Evolutionary conservation across 2,113 vertebrate genomes (phyloP).

Genomic region (Andinoacara biseriatus): DNA sequence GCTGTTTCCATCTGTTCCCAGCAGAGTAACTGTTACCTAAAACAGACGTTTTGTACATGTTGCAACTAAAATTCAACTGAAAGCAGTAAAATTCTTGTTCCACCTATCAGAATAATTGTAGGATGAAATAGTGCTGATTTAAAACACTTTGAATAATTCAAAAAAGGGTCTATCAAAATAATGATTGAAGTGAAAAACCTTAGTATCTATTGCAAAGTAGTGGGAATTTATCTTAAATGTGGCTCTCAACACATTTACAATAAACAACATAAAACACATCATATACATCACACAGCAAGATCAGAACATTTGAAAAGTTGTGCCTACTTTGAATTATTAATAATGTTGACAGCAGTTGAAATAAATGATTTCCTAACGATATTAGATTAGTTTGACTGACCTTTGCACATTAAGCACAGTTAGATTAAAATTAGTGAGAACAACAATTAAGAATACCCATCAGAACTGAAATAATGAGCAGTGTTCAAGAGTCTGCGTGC

Average conservation of each 20-base stretch:
- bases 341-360: too few relatives aligned
- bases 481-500: background rate
- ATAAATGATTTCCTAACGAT: too few relatives aligned
- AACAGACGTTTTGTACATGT: background rate
- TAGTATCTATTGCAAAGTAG: too few relatives aligned
- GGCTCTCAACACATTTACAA: too few relatives aligned
- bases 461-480: too few relatives aligned
- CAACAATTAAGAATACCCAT: background rate
- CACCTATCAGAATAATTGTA: background rate
- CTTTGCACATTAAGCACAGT: background rate
- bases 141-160: background rate
- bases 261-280: too few relatives aligned
- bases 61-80: background rate
- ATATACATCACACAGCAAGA: too few relatives aligned
- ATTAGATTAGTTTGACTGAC: background rate
- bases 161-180: background rate
- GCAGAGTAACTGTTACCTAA: constrained; percentile 88
- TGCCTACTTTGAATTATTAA: too few relatives aligned
- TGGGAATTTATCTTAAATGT: too few relatives aligned
- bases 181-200: too few relatives aligned
- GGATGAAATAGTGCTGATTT: background rate
- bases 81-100: background rate
- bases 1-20: constrained; percentile 86
- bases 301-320: too few relatives aligned
- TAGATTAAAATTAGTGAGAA: background rate